Conservation (phyloP, 2,888 invertebrate genomes). For the Metalampra italica region DNA sequence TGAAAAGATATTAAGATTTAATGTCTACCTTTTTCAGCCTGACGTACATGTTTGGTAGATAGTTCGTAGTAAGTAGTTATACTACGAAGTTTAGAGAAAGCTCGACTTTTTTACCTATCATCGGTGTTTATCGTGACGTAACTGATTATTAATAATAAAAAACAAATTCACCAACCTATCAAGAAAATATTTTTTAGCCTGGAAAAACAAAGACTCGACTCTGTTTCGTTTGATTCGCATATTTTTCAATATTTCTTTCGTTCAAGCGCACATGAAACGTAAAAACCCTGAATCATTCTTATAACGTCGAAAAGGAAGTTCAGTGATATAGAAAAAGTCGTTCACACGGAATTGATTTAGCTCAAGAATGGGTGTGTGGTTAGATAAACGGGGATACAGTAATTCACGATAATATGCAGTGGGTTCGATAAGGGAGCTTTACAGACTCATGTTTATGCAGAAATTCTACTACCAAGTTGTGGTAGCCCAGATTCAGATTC, state of each 20-base stretch:
- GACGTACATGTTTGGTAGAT: too few species aligned
- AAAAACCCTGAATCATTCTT: constrained; percentile 42
- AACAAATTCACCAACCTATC: too few species aligned
- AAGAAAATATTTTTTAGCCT: constrained; percentile 1
- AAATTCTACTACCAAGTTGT: not conserved
- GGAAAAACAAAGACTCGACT: not conserved
- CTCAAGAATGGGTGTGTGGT: constrained; percentile 45
- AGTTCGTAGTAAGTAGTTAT: too few species aligned
- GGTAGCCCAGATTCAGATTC: too few species aligned
- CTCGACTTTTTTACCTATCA: too few species aligned
- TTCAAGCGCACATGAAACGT: constrained; percentile 24
- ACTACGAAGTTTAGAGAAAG: too few species aligned
- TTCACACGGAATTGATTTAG: constrained; percentile 55
- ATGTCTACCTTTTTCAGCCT: too few species aligned
- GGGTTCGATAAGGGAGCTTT: constrained; percentile 5
- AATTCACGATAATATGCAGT: constrained; percentile 20
- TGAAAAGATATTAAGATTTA: too few species aligned
- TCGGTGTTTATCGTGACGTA: too few species aligned
- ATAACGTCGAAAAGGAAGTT: constrained; percentile 45
- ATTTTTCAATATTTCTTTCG: constrained; percentile 13
- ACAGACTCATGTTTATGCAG: not conserved
- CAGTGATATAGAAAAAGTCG: constrained; percentile 61
- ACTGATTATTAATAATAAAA: too few species aligned
- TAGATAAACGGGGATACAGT: constrained; percentile 45
- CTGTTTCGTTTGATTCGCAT: constrained; percentile 1